Evolutionary conservation across 2,113 vertebrate genomes (phyloP).

Genomic region (Syngnathus floridae): DNA sequence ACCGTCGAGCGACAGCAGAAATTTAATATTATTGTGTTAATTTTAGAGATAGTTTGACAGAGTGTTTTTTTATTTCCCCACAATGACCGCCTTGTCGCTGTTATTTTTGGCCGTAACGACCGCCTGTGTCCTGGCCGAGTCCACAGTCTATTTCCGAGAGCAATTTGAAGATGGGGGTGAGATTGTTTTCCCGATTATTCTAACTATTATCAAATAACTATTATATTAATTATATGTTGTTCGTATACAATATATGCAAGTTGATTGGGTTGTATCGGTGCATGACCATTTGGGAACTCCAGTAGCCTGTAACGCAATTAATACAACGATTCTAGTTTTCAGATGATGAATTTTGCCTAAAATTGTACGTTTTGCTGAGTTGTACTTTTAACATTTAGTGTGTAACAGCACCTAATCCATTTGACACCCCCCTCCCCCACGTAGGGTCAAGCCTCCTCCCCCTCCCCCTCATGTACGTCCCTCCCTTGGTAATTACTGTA

Average conservation of each 20-base stretch:
- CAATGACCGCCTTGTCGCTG: conserved; percentile 62
- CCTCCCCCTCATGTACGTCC: conserved; percentile 1
- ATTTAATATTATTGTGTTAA: neutral
- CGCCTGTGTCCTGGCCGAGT: conserved; percentile 58
- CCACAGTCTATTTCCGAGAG: conserved; percentile 73
- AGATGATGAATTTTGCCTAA: neutral
- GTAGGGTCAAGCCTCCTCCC: conserved; percentile 18
- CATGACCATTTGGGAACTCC: neutral
- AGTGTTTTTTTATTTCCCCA: conserved; percentile 3
- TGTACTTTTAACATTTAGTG: conserved; percentile 10
- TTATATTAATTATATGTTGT: neutral
- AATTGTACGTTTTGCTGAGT: neutral
- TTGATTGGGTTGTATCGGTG: neutral
- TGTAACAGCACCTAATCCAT: neutral
- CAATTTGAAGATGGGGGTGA: conserved; percentile 81
- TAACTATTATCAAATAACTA: neutral
- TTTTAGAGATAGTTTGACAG: neutral
- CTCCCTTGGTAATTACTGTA: conserved; percentile 15
- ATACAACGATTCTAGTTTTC: neutral
- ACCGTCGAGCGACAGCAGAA: neutral
- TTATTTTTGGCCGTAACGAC: conserved; percentile 59
- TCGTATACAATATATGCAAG: neutral
- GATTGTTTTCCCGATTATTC: conserved; percentile 25
- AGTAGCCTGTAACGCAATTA: neutral
- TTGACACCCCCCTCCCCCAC: conserved; percentile 5